phyloP scores from a whole-genome alignment of 2,888 invertebrate genomes.

The Lamellibrachia satsuma region DNA sequence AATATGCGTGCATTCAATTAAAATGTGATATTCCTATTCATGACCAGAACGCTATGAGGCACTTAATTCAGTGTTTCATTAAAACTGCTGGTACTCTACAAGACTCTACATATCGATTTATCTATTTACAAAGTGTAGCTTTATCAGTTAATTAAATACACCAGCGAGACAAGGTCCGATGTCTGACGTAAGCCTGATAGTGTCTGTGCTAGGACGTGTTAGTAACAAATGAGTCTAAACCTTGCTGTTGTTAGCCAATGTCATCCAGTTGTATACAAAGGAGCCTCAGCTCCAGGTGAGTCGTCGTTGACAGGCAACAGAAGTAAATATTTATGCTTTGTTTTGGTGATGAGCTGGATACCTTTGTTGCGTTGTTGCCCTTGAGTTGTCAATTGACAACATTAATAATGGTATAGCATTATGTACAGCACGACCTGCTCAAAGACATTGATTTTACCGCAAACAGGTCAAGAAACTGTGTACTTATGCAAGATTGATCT shows the following conservation, averaged over 20 bases:
- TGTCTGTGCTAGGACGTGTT: no score
- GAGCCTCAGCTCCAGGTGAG: not conserved
- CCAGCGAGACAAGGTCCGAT: not conserved
- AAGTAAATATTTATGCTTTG: conserved; percentile 12
- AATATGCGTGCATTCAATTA: not conserved
- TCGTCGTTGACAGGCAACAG: not conserved
- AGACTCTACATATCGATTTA: not conserved
- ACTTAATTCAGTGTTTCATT: not conserved
- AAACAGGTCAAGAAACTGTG: not conserved
- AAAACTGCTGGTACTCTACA: not conserved
- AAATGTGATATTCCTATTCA: not conserved
- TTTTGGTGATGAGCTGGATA: conserved; percentile 4
- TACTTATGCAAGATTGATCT: not conserved
- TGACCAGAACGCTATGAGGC: not conserved
- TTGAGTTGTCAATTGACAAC: not conserved
- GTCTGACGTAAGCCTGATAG: not conserved
- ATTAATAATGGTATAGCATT: not conserved
- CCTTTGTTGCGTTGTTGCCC: not conserved
- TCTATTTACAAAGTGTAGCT: not conserved
- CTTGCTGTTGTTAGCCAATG: not conserved
- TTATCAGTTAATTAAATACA: not conserved
- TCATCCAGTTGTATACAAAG: not conserved
- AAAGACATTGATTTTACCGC: not conserved
- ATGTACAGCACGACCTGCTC: not conserved
- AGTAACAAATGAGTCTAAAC: not conserved